Base-by-base conservation (phyloP, 2,797 vertebrate species). In the Margarornis squamiger region DNA sequence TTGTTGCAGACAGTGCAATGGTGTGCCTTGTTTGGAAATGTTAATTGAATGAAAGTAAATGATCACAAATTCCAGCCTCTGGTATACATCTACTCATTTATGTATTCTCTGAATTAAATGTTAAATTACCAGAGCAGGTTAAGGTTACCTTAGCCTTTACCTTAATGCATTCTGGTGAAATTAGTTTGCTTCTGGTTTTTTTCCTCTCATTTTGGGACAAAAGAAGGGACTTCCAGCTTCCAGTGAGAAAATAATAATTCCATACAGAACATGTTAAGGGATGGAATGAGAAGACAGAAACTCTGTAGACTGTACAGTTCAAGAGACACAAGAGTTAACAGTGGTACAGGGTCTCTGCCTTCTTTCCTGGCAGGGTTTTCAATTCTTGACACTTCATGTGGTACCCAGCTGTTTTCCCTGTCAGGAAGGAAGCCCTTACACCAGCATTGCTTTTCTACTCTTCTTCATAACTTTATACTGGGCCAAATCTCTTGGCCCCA, bases 11-110 rank as follows among this genome's bases (percentile, higher is more conserved):
- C 12, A 54, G 15, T 54, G 32, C 41, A 72, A 49, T 21, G 8
- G 4, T 30, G 57, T 0, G 0, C 59, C 43, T 70, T 58, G 3
- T 66, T 57, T 29, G 18, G 14, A 78, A 32, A 81, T 16, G 14
- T 59, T 67, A 62, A 67, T 57, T 86, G 38, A 62, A 62, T 49
- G 10, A 75, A 70, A 83, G 71, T 38, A 88, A 81, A 58, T 58
- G 0, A 84, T 43, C 7, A 45, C 46, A n/a, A 68, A 49, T 41
- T 70, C 17, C 23, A 59, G 36, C 51, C 24, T 87, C 22, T 78
- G 49, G 51, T 75, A 59, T 57, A 85, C 17, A 34, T n/a, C 65
- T 21, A 80, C 15, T 19, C 8, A 39, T 48, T 72, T 22, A 41
- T 8, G 6, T n/a, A 30, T 36, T 63, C 13, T 45, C 36, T 71